A percentile compares a stretch with the other conserved stretches of the same genome.
Conservation (phyloP, 2,888 invertebrate genomes). For the Sussaba pulchella region DNA sequence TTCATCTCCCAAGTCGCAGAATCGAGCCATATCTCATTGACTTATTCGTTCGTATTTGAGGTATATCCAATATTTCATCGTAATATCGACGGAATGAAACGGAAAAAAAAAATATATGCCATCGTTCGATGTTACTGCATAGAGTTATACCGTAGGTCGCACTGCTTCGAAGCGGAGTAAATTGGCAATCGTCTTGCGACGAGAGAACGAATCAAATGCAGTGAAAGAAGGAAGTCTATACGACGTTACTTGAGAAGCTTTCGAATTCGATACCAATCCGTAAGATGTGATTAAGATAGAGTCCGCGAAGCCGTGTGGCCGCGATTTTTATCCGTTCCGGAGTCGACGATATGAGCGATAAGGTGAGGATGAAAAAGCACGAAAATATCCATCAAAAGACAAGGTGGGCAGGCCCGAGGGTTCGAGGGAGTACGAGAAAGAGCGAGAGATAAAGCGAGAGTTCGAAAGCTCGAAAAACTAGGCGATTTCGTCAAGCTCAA, state of each 20-base stretch:
- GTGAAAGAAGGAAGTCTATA: not conserved
- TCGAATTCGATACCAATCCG: constrained; percentile 55
- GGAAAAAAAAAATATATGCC: not conserved
- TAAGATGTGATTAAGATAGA: constrained; percentile 67
- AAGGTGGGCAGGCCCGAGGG: constrained; percentile 3
- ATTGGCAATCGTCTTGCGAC: constrained; percentile 49
- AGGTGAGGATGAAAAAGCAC: constrained; percentile 37
- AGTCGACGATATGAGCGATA: constrained; percentile 30
- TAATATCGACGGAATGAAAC: not conserved
- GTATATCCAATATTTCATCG: not conserved
- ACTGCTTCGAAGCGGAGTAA: not conserved
- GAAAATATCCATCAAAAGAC: constrained; percentile 58
- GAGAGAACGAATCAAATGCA: constrained; percentile 21
- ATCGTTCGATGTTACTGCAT: not conserved
- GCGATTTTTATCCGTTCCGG: constrained; percentile 61
- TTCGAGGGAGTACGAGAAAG: constrained; percentile 1
- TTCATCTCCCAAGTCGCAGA: no score
- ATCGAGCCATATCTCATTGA: not conserved
- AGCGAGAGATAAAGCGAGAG: not conserved
- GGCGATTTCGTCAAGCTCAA: constrained; percentile 51
- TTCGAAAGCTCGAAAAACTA: constrained; percentile 10
- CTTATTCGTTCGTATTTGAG: not conserved
- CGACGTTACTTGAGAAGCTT: constrained; percentile 36
- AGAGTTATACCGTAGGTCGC: not conserved
- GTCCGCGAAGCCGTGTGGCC: constrained; percentile 54